Percentiles rank a stretch among this genome's conserved stretches.
phyloP scores from a whole-genome alignment of 2,797 vertebrate genomes.

The Labeo calbasu region DNA sequence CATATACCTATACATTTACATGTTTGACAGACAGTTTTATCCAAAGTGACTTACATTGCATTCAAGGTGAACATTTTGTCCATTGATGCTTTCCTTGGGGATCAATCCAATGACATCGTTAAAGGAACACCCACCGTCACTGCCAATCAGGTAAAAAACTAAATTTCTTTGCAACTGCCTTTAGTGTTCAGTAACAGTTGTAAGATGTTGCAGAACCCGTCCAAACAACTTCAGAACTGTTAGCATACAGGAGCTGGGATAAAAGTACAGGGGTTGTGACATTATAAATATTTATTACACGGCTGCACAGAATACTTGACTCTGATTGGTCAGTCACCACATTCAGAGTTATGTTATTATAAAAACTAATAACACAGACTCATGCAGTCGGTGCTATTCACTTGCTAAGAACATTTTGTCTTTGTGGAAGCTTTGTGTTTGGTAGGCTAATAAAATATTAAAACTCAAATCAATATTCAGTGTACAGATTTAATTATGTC shows the following conservation, averaged over 20 bases:
- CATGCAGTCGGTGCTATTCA: too few relatives aligned
- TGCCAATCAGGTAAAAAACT: not conserved
- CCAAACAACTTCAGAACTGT: not conserved
- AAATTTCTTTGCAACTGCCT: not conserved
- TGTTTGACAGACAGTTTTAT: not conserved
- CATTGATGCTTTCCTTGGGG: not conserved
- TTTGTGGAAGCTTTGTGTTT: too few relatives aligned
- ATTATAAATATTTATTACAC: not conserved
- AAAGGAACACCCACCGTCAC: not conserved
- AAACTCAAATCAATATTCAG: too few relatives aligned
- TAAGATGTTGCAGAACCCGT: not conserved
- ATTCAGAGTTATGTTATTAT: too few relatives aligned
- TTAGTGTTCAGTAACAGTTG: not conserved
- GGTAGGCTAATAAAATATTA: too few relatives aligned
- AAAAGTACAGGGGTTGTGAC: not conserved
- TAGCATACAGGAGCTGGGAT: not conserved
- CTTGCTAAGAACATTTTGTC: too few relatives aligned
- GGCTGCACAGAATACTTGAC: too few relatives aligned
- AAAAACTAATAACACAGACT: too few relatives aligned
- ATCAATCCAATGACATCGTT: not conserved
- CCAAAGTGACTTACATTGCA: not conserved
- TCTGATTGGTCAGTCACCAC: too few relatives aligned
- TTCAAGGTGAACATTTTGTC: not conserved
- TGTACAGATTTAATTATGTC: too few relatives aligned
- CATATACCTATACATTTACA: not conserved